These are phyloP conservation scores for Diplolepis rosae DNA, from an alignment of 2,888 invertebrate species.

Conservation along the genomic window DNA sequence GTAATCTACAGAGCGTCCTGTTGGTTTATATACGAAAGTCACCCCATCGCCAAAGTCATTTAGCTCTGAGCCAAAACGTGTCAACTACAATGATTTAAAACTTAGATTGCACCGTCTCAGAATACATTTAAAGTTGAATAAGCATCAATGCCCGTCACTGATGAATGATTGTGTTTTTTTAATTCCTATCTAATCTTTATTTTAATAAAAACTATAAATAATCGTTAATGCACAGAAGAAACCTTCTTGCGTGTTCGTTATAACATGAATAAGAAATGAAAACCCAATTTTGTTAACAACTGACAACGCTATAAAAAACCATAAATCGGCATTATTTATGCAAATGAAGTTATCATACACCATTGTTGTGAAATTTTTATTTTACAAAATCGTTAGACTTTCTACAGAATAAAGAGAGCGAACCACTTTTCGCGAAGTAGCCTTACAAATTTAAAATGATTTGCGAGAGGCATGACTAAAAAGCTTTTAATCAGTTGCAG, in stretches of 20 bases:
- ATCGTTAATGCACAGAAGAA: neutral
- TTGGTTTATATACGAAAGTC: conserved; percentile 54
- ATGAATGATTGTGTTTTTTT: conserved; percentile 3
- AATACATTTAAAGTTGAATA: conserved; percentile 4
- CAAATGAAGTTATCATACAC: too few species aligned
- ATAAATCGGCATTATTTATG: too few species aligned
- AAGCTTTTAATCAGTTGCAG: conserved; percentile 36
- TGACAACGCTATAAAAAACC: too few species aligned
- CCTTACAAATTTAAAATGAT: conserved; percentile 18
- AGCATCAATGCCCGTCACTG: neutral
- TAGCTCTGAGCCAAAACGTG: conserved; percentile 18
- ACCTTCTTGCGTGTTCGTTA: neutral
- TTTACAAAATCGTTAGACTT: neutral
- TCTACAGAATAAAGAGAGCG: conserved; percentile 6
- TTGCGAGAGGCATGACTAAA: conserved; percentile 26
- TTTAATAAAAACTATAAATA: neutral
- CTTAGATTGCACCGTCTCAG: neutral
- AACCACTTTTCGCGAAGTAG: neutral
- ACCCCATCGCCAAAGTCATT: conserved; percentile 32
- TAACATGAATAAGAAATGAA: too few species aligned
- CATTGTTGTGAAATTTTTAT: neutral
- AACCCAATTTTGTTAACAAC: neutral
- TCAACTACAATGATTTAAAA: conserved; percentile 32
- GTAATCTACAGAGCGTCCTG: conserved; percentile 60
- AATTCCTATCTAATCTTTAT: neutral